Base-by-base conservation (phyloP, 2,797 vertebrate species). In the Chanos chanos region DNA sequence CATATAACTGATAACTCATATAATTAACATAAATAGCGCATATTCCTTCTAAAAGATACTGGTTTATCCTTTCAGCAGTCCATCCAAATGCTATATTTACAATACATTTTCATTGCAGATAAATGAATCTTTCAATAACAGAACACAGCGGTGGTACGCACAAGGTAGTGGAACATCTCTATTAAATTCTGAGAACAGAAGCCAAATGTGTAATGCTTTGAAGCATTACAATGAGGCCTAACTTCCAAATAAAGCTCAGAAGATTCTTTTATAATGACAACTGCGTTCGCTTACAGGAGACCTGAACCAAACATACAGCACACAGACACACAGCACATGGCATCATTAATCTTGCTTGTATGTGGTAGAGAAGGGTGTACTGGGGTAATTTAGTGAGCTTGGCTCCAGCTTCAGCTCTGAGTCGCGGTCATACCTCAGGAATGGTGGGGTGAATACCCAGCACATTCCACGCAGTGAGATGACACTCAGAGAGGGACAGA, bases 401-500 rank as follows among this genome's bases (percentile, higher is more conserved):
- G n/a, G n/a, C n/a, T n/a, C n/a, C n/a, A n/a, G n/a, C n/a, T n/a
- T n/a, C n/a, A n/a, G n/a, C n/a, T n/a, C n/a, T n/a, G n/a, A n/a
- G n/a, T n/a, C n/a, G n/a, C 6, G 4, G 15, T 12, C 43, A 31
- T 49, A 56, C 13, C 43, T 65, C 50, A 71, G 31, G 59, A 68
- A 30, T 16, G 69, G 43, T 57, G 54, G 33, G 50, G 44, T 61
- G 61, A 43, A 12, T 64, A 16, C 7, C 15, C 48, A 67, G 70
- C 12, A 18, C 60, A 57, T 63, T 63, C 4, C 54, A 33, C 44
- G 65, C 52, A 31, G 68, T 61, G 50, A 68, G 45, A 57, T 60
- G 68, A 77, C 54, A 72, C 49, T 55, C 66, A 66, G 62, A 62
- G 65, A 71, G 56, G 75, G 53, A 75, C 60, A 62, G 48, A 27